Evolutionary conservation across 2,113 vertebrate species (phyloP).

Genomic region (Brachyistius frenatus): DNA sequence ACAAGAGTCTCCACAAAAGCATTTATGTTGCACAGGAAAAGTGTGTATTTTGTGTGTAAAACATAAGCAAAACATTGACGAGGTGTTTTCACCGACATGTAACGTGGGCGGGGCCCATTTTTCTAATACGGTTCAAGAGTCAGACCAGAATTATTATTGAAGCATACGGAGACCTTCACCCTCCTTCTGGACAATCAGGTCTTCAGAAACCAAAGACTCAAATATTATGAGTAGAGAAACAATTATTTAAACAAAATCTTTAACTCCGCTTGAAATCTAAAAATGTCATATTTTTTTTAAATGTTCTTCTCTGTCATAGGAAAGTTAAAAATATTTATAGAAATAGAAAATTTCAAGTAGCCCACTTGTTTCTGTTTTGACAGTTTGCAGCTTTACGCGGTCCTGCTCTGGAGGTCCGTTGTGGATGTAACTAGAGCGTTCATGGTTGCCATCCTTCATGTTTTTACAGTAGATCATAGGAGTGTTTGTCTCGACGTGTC

Average conservation of each 20-base stretch:
- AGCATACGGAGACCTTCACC: slow-evolving; percentile 41
- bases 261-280: slow-evolving; percentile 33
- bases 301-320: slow-evolving; percentile 17
- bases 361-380: slow-evolving; percentile 8
- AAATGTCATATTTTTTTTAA: not conserved
- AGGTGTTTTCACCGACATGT: too few relatives aligned
- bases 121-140: not conserved
- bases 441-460: slow-evolving; percentile 17
- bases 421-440: slow-evolving; percentile 37
- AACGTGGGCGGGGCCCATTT: not conserved
- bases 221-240: slow-evolving; percentile 16
- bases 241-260: slow-evolving; percentile 25
- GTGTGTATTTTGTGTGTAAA: too few relatives aligned
- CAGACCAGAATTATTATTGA: slow-evolving; percentile 21
- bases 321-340: slow-evolving; percentile 20
- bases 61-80: too few relatives aligned
- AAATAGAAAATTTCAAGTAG: slow-evolving; percentile 36
- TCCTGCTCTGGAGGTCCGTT: slow-evolving; percentile 15
- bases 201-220: slow-evolving; percentile 71
- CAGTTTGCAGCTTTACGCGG: slow-evolving; percentile 32
- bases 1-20: not conserved
- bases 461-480: slow-evolving; percentile 20
- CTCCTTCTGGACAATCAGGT: slow-evolving; percentile 56
- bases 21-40: too few relatives aligned
- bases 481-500: slow-evolving; percentile 1